Evolutionary conservation across 2,113 vertebrate species (phyloP), one percentile per base, ranked within the genome.

Genomic region (Paracanthobrama guichenoti): DNA sequence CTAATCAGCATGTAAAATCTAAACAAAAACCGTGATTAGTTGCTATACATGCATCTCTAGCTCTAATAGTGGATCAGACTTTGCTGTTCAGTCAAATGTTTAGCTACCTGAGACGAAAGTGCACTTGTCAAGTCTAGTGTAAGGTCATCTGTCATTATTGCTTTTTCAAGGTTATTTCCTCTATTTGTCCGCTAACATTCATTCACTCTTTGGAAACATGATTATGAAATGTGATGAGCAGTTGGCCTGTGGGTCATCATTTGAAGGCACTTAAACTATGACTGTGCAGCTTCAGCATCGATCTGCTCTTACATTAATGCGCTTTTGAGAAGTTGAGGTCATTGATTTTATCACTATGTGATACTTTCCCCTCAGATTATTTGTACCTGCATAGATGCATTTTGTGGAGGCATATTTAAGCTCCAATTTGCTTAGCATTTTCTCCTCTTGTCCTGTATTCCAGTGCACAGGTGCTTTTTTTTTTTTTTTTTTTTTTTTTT

Each of bases 191-290:
- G 57, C 85, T 39, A 14, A 71, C 67, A 71, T 86, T 83, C 59
- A 79, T 62, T 66, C 64, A 80, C 71, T 53, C 50, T 62, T 44
- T 71, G 84, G 83, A 88, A 85, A 84, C 76, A 72, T 76, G 53
- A 83, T 87, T 76, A 77, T 64, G 76, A 55, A 86, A 85, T 80
- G 74, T 20, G 75, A 86, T 84, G 64, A 83, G 67, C 57, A 48
- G 59, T 73, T 79, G 55, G 77, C 62, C 73, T 81, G 55, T 88
- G 74, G 84, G 86, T 85, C 86, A 85, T 87, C 77, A 64, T 83
- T 78, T 77, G 31, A 83, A 80, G 85, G 79, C 81, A 85, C 85
- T 88, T 83, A 81, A 81, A 66, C 88, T 55, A 76, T 84, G 84
- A 78, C 55, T n/a, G 46, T 72, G 88, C 85, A 72, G 83, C 28